Percentiles rank a stretch among this genome's conserved stretches.
phyloP scores from a whole-genome alignment of 2,888 invertebrate genomes.

The Brachyptera putata region DNA sequence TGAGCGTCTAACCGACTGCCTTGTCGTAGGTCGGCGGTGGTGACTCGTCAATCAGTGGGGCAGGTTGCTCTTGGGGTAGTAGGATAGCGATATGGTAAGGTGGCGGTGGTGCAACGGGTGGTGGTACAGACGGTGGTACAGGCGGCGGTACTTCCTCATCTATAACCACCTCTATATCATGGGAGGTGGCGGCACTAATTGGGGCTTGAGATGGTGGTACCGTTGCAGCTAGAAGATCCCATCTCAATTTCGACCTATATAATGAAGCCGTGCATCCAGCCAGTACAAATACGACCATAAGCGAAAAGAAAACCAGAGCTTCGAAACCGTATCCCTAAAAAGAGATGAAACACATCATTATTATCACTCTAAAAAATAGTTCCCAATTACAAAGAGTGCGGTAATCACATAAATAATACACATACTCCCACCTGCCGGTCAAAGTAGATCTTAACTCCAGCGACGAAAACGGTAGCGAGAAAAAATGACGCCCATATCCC shows the following conservation, averaged over 20 bases:
- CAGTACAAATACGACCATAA: slow-evolving; percentile 58
- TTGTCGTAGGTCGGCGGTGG: slow-evolving; percentile 74
- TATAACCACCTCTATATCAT: slow-evolving; percentile 20
- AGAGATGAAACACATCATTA: neutral
- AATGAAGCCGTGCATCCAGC: slow-evolving; percentile 60
- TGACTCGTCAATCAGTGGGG: slow-evolving; percentile 47
- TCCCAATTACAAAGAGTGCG: neutral
- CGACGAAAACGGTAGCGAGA: slow-evolving; percentile 63
- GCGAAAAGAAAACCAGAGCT: slow-evolving; percentile 54
- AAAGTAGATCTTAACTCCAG: slow-evolving; percentile 68
- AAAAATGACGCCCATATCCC: slow-evolving; percentile 69
- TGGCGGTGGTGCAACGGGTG: slow-evolving; percentile 51
- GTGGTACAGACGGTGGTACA: slow-evolving; percentile 32
- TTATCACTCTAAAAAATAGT: neutral
- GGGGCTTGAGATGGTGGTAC: slow-evolving; percentile 12
- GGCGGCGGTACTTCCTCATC: slow-evolving; percentile 7
- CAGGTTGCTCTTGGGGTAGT: slow-evolving; percentile 53
- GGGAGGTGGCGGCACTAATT: neutral
- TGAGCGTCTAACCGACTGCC: slow-evolving; percentile 60
- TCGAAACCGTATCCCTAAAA: slow-evolving; percentile 52
- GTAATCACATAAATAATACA: neutral
- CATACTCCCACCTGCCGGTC: slow-evolving; percentile 53
- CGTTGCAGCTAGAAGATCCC: slow-evolving; percentile 43
- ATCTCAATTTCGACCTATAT: slow-evolving; percentile 43
- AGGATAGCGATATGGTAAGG: slow-evolving; percentile 80